Evolutionary conservation across 2,797 vertebrate genomes (phyloP), one percentile per base, ranked within the genome.

Genomic region (Takifugu ocellatus): DNA sequence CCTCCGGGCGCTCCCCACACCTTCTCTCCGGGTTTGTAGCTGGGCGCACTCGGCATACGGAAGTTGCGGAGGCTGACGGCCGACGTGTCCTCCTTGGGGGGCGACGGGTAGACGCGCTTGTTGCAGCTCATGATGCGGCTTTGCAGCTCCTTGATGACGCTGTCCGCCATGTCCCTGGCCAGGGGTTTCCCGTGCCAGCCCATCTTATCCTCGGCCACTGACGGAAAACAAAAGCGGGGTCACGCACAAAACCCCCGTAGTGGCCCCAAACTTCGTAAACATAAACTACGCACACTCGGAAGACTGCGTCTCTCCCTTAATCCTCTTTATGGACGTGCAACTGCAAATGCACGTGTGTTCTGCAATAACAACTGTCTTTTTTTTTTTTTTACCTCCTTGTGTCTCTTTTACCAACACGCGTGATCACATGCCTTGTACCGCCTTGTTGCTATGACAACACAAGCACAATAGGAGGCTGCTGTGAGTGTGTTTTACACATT

Each of bases 141-240:
- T 57, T 93, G 89, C 69, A 98, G 90, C 76, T 96, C 95, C 66
- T 93, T 92, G 81, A 96, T 87, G 42, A 93, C 75, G 8, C 91
- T 86, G 1, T 98, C 95, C 0, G 94, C 93, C 92, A 95, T 91
- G 70, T 96, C 95, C 84, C 95, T 94, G 1, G 95, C 91, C 67
- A 98, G 91, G 4, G 94, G 91, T 66, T 97, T 98, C 15, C 94
- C 96, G 2, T 98, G 96, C 96, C 96, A 98, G 60, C 90, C 92
- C 84, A 96, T 94, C 83, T 97, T 97, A 70, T 98, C 96, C 87
- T 98, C 96, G 47, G 93, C 82, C 67, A 83, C 96, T 98, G 66
- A 1, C 47, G 47, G 5, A 39, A 52, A 49, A 17, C 25, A 44
- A 5, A 21, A 11, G 31, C 7, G 2, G 21, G 1, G 2, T 33